Evolutionary conservation across 2,113 vertebrate species (phyloP), one percentile per base, ranked within the genome.

Genomic region (Orthochromis malagaraziensis): DNA sequence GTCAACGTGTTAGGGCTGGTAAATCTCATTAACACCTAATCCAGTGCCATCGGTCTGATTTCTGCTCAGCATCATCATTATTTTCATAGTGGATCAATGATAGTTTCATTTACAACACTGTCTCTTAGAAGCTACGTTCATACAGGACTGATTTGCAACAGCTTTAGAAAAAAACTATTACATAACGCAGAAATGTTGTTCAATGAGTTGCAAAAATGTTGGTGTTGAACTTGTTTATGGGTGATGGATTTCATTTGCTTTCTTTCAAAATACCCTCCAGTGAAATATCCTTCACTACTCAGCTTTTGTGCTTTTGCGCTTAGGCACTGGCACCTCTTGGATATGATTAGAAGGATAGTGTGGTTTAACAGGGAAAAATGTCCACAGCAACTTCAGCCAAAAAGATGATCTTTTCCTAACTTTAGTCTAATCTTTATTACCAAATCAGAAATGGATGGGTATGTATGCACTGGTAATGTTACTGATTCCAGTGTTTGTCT

Each of bases 11-110:
- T 26, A 47, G 83, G 57, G 73, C 90, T 79, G 91, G 65, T 80
- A 88, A 89, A 84, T 90, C 84, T 95, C 88, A 94, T 94, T 91
- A 89, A 87, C 93, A 91, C 93, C 19, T 89, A 53, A 91, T 89
- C 87, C 73, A 9, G 47, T 65, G 75, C 83, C 84, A 51, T 84
- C 68, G 3, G 24, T 54, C 45, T 79, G 40, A 83, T 86, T 68
- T 83, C 73, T 63, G 40, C 60, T 14, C 4, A 17, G 47, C 70
- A 3, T 85, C 63, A 9, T 80, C 70, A 29, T 26, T 6, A 51
- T 29, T 49, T 77, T 31, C 40, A 14, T 7, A 8, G 16, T 5
- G 38, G 38, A 21, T 57, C 63, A 13, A 31, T 63, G 42, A 57
- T 21, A 7, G 58, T 81, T 58, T 79, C 40, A 6, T 73, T 87